A percentile compares a stretch with the other conserved stretches of the same genome.
Conservation (phyloP, 2,797 vertebrate genomes). For the Euphonia xanthogaster region DNA sequence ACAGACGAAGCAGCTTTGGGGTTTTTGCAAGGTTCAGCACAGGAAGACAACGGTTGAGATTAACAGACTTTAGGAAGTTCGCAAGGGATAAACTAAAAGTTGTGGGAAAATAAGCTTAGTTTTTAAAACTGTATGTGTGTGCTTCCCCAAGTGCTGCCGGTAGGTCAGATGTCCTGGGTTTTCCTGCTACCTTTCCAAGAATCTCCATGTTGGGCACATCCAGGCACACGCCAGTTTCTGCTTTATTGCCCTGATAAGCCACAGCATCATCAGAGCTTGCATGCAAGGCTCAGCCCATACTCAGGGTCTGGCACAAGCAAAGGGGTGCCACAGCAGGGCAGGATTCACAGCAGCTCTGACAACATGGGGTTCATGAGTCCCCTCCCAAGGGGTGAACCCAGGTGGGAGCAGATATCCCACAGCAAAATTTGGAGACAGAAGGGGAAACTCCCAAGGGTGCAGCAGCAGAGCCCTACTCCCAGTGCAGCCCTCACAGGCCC, state of each 20-base stretch:
- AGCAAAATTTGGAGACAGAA: neutral
- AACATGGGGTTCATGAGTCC: rapidly evolving
- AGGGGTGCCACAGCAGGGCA: neutral
- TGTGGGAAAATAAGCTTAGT: neutral
- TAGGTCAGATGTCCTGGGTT: neutral
- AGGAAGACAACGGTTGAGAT: slow-evolving; percentile 40
- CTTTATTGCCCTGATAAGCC: neutral
- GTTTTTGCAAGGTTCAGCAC: neutral
- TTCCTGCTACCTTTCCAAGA: rapidly evolving
- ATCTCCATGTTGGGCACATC: neutral
- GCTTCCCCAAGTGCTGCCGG: neutral
- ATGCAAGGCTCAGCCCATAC: rapidly evolving
- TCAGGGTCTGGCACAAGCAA: neutral
- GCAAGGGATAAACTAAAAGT: neutral
- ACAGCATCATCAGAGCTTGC: rapidly evolving
- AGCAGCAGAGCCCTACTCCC: neutral
- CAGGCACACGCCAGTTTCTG: rapidly evolving
- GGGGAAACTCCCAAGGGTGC: neutral
- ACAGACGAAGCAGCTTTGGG: neutral
- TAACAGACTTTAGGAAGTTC: slow-evolving; percentile 1
- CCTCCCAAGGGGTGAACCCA: rapidly evolving
- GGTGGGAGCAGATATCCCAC: rapidly evolving
- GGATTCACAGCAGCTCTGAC: rapidly evolving
- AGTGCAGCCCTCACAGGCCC: rapidly evolving
- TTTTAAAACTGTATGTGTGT: rapidly evolving